These are phyloP conservation scores for Drosophila sp. DNA, from an alignment of 1,140 invertebrate genomes.

Conservation along the genomic window DNA sequence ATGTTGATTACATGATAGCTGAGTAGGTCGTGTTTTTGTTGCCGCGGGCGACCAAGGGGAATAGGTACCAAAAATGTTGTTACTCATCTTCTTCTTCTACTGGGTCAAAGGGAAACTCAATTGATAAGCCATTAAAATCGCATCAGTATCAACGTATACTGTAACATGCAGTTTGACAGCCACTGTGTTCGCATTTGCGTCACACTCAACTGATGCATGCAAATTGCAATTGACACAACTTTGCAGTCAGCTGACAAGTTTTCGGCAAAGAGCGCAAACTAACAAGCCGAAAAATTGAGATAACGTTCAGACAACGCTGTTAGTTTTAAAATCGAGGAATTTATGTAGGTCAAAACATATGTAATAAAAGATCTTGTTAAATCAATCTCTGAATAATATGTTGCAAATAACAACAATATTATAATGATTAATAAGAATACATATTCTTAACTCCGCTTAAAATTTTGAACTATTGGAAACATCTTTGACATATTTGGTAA, in stretches of 20 bases:
- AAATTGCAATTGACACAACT: constrained; percentile 42
- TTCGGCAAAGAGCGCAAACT: constrained; percentile 6
- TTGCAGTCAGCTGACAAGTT: constrained; percentile 50
- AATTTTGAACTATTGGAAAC: too few relatives aligned
- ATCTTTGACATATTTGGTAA: neutral
- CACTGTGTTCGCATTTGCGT: constrained; percentile 60
- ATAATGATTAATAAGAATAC: too few relatives aligned
- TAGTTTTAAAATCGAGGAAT: neutral
- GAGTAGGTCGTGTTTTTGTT: constrained; percentile 43
- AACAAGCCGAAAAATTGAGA: constrained; percentile 8
- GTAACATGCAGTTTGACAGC: constrained; percentile 46
- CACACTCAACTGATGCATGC: constrained; percentile 55
- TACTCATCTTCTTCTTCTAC: neutral
- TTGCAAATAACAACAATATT: too few relatives aligned
- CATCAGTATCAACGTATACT: neutral
- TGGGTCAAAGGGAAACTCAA: constrained; percentile 57
- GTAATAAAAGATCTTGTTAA: neutral
- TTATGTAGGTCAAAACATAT: constrained; percentile 32
- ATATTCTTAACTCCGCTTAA: neutral
- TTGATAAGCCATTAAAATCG: constrained; percentile 53
- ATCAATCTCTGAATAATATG: neutral
- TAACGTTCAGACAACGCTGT: constrained; percentile 18
- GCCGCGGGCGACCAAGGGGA: neutral
- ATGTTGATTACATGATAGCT: constrained; percentile 68
- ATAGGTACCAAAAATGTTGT: neutral